Evolutionary conservation across 2,797 vertebrate genomes (phyloP).

Genomic region (Sebastes kiyomatsui): DNA sequence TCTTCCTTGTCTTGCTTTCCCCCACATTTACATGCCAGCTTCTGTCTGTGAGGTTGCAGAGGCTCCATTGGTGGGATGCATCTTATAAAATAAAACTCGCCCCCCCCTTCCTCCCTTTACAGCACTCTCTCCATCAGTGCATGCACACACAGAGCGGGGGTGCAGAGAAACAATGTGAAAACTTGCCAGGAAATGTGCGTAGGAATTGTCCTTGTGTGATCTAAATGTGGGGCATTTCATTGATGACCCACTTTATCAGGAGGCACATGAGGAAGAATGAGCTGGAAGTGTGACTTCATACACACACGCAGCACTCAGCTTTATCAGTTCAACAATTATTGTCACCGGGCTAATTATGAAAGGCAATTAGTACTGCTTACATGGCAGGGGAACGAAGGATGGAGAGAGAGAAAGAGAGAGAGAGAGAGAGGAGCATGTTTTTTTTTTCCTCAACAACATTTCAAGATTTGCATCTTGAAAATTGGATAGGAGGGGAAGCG

Average conservation of each 20-base stretch:
- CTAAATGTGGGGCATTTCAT: conserved; percentile 69
- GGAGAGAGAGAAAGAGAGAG: conserved; percentile 29
- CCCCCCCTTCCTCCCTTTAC: neutral
- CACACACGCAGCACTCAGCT: conserved; percentile 39
- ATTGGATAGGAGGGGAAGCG: conserved; percentile 66
- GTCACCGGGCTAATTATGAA: conserved; percentile 85
- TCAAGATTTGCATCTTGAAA: conserved; percentile 73
- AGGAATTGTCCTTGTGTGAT: conserved; percentile 57
- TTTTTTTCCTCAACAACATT: conserved; percentile 55
- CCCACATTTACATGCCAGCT: conserved; percentile 72
- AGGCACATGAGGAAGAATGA: conserved; percentile 60
- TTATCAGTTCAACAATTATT: conserved; percentile 82
- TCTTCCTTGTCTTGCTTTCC: conserved; percentile 75
- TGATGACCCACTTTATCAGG: conserved; percentile 81
- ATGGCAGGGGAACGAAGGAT: conserved; percentile 63
- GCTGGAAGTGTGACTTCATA: conserved; percentile 28
- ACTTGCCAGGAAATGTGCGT: conserved; percentile 31
- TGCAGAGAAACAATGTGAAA: conserved; percentile 30
- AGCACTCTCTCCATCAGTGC: neutral
- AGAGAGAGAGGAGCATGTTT: conserved; percentile 14
- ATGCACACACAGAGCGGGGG: neutral
- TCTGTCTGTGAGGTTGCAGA: conserved; percentile 59
- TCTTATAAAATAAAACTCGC: conserved; percentile 23
- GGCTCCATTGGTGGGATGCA: conserved; percentile 46
- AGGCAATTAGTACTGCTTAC: conserved; percentile 85